A percentile compares a stretch with the other conserved stretches of the same genome.
These are phyloP conservation scores for Sphyrna mokarran DNA, from an alignment of 2,113 vertebrate genomes.

Conservation along the genomic window DNA sequence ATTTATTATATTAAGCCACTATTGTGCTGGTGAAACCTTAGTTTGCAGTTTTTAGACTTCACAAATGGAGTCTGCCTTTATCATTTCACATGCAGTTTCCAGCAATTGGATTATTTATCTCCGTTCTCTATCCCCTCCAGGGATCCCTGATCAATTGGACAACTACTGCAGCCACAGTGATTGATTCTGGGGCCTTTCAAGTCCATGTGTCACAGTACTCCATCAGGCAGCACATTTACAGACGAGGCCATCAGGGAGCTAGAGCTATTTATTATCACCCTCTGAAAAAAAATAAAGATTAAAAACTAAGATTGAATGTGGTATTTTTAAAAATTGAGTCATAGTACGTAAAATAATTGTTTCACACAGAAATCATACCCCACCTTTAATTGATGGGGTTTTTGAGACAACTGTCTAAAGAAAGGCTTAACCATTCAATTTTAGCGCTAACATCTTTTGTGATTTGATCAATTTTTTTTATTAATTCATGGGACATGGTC, in stretches of 20 bases:
- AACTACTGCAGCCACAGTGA: not conserved
- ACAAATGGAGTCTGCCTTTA: not conserved
- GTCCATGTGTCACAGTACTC: not conserved
- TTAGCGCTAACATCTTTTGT: not conserved
- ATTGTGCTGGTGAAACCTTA: not conserved
- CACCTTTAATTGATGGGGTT: not conserved
- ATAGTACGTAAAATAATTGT: not conserved
- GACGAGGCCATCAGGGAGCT: not conserved
- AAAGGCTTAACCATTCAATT: not conserved
- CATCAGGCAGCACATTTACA: not conserved
- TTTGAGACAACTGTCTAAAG: not conserved
- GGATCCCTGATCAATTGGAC: not conserved
- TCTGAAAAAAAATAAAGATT: not conserved
- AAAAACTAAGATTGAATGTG: not conserved
- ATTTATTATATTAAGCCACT: not conserved
- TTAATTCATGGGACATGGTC: too few relatives aligned
- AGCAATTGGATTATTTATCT: not conserved
- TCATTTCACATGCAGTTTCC: not conserved
- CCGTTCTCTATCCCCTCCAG: not conserved
- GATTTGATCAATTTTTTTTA: too few relatives aligned
- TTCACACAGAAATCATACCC: not conserved
- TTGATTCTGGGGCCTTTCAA: not conserved
- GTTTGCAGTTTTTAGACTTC: not conserved
- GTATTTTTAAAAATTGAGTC: not conserved
- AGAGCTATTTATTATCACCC: not conserved